Conservation (phyloP, 2,113 vertebrate species). For the Xenopus laevis region DNA sequence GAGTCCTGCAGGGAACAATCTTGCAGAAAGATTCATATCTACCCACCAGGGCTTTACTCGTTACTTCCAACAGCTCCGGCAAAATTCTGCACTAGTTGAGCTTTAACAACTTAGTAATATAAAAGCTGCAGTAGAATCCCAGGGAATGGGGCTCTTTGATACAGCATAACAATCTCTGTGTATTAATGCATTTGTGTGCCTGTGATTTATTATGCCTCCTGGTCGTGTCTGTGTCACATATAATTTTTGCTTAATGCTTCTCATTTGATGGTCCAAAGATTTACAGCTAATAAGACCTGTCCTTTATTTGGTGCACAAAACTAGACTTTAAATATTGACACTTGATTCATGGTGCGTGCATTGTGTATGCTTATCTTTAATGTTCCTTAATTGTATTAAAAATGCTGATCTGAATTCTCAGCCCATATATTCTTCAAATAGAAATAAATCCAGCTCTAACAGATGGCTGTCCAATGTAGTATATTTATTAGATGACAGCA, state of each 20-base stretch:
- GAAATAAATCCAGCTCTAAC: neutral
- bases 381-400: neutral
- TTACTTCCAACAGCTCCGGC: slow-evolving; percentile 2
- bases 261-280: neutral
- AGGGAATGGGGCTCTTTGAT: slow-evolving; percentile 17
- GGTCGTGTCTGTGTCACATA: neutral
- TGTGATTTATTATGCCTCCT: neutral
- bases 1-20: slow-evolving; percentile 8
- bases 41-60: too few species aligned
- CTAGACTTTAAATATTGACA: neutral
- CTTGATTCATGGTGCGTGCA: neutral
- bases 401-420: neutral
- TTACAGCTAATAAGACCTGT: neutral
- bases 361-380: neutral
- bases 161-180: slow-evolving; percentile 4
- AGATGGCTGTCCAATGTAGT: neutral
- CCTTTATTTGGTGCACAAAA: neutral
- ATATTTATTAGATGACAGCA: too few species aligned
- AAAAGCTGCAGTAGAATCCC: neutral
- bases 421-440: neutral
- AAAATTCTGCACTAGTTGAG: slow-evolving; percentile 18
- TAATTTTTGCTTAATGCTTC: neutral
- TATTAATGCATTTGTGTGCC: slow-evolving; percentile 9
- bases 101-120: slow-evolving; percentile 15
- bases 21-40: too few species aligned